phyloP scores from a whole-genome alignment of 1,140 invertebrate genomes.

The Drosophila aff. region DNA sequence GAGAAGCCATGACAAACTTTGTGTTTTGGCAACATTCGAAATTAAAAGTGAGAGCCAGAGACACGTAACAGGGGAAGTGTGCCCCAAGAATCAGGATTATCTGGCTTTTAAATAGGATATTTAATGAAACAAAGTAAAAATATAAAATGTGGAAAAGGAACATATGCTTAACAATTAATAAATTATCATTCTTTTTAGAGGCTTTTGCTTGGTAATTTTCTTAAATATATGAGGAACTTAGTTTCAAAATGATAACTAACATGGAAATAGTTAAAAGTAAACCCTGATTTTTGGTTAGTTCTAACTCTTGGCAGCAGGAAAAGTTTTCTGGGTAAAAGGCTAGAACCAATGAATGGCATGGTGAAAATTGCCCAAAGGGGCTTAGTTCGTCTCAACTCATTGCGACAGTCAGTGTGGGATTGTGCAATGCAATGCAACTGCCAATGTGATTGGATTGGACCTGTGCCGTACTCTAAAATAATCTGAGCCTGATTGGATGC shows the following conservation, averaged over 20 bases:
- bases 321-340: neutral
- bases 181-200: neutral
- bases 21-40: constrained; percentile 70
- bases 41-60: constrained; percentile 46
- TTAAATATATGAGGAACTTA: neutral
- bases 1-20: constrained; percentile 69
- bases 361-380: constrained; percentile 9
- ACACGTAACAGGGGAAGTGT: neutral
- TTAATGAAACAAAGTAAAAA: neutral
- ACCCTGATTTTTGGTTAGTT: neutral
- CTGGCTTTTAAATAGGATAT: neutral
- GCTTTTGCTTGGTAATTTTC: neutral
- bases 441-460: constrained; percentile 26
- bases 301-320: neutral
- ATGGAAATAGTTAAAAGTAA: neutral
- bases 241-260: neutral
- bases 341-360: neutral
- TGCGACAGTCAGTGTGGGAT: constrained; percentile 8
- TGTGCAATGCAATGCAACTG: constrained; percentile 29
- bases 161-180: neutral
- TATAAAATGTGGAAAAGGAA: neutral
- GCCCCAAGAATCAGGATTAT: neutral
- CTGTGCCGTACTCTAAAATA: constrained; percentile 16
- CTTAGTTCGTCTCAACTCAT: constrained; percentile 11
- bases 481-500: constrained; percentile 22